phyloP scores from a whole-genome alignment of 1,140 invertebrate genomes.

The Patella vulgata region DNA sequence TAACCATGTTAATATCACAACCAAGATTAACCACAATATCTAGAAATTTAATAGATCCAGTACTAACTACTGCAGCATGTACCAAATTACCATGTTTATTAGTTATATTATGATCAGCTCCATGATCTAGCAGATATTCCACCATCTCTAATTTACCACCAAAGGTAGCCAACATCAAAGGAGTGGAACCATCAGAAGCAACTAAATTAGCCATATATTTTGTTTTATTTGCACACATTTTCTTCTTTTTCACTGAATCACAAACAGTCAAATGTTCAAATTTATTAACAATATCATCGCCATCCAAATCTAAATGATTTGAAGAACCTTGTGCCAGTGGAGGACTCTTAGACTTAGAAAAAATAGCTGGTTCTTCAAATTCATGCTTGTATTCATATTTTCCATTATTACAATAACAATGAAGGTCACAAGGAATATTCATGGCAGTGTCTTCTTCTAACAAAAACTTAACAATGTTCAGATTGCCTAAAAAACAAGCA shows the following conservation, averaged over 20 bases:
- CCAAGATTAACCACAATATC: slow-evolving; percentile 26
- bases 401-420: not conserved
- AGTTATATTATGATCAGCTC: slow-evolving; percentile 37
- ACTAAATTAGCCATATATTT: slow-evolving; percentile 1
- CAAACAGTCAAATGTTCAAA: not conserved
- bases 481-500: slow-evolving; percentile 37
- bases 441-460: slow-evolving; percentile 23
- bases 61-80: slow-evolving; percentile 36
- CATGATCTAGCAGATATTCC: slow-evolving; percentile 40
- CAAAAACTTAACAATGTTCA: slow-evolving; percentile 28
- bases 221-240: not conserved
- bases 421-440: not conserved
- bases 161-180: slow-evolving; percentile 50
- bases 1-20: slow-evolving; percentile 30
- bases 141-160: slow-evolving; percentile 44
- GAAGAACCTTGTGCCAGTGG: not conserved
- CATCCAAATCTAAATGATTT: not conserved
- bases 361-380: not conserved
- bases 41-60: slow-evolving; percentile 19
- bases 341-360: no score
- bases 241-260: not conserved
- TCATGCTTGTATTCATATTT: not conserved
- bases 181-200: slow-evolving; percentile 39
- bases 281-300: not conserved
- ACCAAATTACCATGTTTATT: slow-evolving; percentile 37